Percentiles rank a stretch among this genome's conserved stretches.
Conservation (phyloP, 2,888 invertebrate species). For the Hydriomena furcata region DNA sequence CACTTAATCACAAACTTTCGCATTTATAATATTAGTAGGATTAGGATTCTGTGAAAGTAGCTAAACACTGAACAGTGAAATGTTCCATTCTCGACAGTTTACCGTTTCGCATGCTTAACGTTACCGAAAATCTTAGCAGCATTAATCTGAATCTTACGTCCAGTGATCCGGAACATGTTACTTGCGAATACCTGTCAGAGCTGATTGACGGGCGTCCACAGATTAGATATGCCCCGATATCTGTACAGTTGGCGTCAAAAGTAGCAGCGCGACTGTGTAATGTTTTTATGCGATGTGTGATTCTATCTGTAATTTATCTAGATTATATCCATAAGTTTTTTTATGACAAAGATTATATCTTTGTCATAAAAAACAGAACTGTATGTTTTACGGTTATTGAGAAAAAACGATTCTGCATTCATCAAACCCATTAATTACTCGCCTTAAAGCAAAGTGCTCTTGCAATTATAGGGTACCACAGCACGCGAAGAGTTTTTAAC, state of each 20-base stretch:
- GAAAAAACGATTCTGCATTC: too few relatives aligned
- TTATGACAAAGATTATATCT: too few relatives aligned
- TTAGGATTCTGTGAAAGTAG: not conserved
- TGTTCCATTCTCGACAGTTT: slow-evolving; percentile 1
- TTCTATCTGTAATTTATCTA: too few relatives aligned
- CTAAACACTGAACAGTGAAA: not conserved
- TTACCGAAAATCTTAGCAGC: slow-evolving; percentile 26
- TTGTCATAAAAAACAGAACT: too few relatives aligned
- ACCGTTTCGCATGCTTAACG: slow-evolving; percentile 21
- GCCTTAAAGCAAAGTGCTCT: too few relatives aligned
- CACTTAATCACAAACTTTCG: too few relatives aligned
- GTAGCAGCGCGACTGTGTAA: not conserved
- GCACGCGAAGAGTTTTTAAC: too few relatives aligned
- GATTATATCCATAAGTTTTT: too few relatives aligned
- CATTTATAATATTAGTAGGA: not conserved
- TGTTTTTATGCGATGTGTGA: too few relatives aligned
- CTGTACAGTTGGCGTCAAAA: slow-evolving; percentile 35
- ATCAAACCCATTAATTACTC: too few relatives aligned
- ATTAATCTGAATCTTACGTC: slow-evolving; percentile 38
- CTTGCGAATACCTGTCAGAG: slow-evolving; percentile 57
- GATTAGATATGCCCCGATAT: slow-evolving; percentile 77
- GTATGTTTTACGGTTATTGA: too few relatives aligned
- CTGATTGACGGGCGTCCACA: slow-evolving; percentile 68
- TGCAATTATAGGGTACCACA: too few relatives aligned
- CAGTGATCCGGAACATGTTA: slow-evolving; percentile 59